These are phyloP conservation scores for Labeo calbasu DNA, from an alignment of 2,797 vertebrate genomes.

Conservation along the genomic window DNA sequence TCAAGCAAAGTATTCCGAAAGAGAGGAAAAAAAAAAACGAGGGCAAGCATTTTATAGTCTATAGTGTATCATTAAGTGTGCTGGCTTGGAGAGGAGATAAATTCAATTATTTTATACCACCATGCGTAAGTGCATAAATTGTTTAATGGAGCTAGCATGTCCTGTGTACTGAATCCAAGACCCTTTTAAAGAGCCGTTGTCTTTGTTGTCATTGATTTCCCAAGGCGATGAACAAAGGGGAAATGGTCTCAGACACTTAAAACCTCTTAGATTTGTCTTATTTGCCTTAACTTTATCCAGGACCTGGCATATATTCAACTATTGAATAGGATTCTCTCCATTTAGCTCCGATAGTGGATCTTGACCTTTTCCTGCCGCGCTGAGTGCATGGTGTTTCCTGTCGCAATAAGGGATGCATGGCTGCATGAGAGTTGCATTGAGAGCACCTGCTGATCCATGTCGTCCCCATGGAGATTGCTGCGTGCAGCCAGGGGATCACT, in stretches of 20 bases:
- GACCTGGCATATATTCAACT: constrained; percentile 57
- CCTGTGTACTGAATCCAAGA: constrained; percentile 59
- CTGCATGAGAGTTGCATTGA: constrained; percentile 64
- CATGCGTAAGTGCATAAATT: constrained; percentile 57
- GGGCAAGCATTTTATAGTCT: constrained; percentile 35
- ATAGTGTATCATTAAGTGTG: constrained; percentile 63
- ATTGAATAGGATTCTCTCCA: constrained; percentile 55
- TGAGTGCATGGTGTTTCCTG: constrained; percentile 56
- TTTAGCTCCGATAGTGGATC: constrained; percentile 62
- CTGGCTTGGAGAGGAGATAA: constrained; percentile 67
- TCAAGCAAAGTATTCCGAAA: background rate
- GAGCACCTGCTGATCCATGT: constrained; percentile 68
- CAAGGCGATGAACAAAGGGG: constrained; percentile 56
- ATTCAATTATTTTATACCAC: constrained; percentile 66
- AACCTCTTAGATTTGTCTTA: constrained; percentile 45
- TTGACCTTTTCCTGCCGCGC: constrained; percentile 48
- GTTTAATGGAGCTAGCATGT: constrained; percentile 61
- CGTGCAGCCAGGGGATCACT: constrained; percentile 35
- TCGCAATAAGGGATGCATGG: constrained; percentile 57
- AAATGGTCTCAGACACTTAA: constrained; percentile 48
- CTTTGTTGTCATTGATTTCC: constrained; percentile 69
- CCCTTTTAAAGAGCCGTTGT: constrained; percentile 59
- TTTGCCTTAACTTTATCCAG: constrained; percentile 63
- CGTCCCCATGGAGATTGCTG: constrained; percentile 55
- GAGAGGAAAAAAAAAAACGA: background rate